phyloP scores from a whole-genome alignment of 2,797 vertebrate species.

The Lophius americanus region DNA sequence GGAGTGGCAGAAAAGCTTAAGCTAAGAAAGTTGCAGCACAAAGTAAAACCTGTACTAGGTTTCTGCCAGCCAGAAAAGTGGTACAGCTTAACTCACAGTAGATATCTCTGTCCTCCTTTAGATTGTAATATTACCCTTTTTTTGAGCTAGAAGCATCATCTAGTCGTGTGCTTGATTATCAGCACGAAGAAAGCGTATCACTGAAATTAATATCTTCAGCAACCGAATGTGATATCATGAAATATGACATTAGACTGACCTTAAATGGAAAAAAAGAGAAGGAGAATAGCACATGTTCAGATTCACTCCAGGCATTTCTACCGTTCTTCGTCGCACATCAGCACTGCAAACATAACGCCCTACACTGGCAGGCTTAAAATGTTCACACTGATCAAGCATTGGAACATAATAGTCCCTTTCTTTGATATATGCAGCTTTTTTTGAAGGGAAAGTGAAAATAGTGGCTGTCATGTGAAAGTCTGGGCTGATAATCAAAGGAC shows the following conservation, averaged over 20 bases:
- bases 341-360: slow-evolving; percentile 24
- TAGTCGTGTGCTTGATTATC: slow-evolving; percentile 27
- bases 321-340: slow-evolving; percentile 30
- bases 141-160: slow-evolving; percentile 42
- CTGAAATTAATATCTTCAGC: slow-evolving; percentile 39
- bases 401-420: slow-evolving; percentile 5
- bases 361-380: background rate
- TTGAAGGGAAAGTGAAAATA: slow-evolving; percentile 12
- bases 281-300: slow-evolving; percentile 35
- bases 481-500: slow-evolving; percentile 22
- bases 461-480: slow-evolving; percentile 29
- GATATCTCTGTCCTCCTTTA: slow-evolving; percentile 46
- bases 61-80: slow-evolving; percentile 36
- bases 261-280: background rate
- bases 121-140: slow-evolving; percentile 23
- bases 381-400: too few species aligned
- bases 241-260: slow-evolving; percentile 45
- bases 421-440: background rate
- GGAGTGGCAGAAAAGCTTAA: slow-evolving; percentile 40
- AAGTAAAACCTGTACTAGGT: slow-evolving; percentile 20
- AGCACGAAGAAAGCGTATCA: slow-evolving; percentile 23
- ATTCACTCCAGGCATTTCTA: slow-evolving; percentile 48
- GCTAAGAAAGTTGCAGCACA: slow-evolving; percentile 40
- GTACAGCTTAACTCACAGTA: slow-evolving; percentile 42
- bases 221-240: slow-evolving; percentile 36